These are phyloP conservation scores for Toxotes lorentzi DNA, from an alignment of 2,797 vertebrate species.

Conservation along the genomic window DNA sequence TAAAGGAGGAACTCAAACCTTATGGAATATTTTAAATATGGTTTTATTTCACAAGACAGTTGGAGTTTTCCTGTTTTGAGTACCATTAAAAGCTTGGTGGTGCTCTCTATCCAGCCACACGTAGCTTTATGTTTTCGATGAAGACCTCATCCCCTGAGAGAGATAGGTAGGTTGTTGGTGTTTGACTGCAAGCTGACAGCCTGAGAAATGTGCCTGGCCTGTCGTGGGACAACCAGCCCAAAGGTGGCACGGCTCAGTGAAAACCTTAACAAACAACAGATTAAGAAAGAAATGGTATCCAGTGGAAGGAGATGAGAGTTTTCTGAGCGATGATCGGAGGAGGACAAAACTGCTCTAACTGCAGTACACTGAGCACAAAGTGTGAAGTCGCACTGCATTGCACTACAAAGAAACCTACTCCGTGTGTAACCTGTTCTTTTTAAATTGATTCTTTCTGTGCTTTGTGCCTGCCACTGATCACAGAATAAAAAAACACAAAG, in stretches of 20 bases:
- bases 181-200: conserved; percentile 54
- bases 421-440: not conserved
- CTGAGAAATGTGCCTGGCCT: conserved; percentile 49
- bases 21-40: not conserved
- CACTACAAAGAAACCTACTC: not conserved
- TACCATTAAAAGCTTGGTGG: not conserved
- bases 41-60: conserved; percentile 14
- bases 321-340: conserved; percentile 40
- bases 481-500: not conserved
- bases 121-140: conserved; percentile 26
- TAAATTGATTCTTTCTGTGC: conserved; percentile 1
- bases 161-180: conserved; percentile 12
- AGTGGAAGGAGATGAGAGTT: conserved; percentile 47
- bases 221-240: conserved; percentile 27
- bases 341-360: conserved; percentile 40
- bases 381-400: conserved; percentile 4
- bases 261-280: conserved; percentile 56
- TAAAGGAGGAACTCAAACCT: not conserved
- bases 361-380: conserved; percentile 10
- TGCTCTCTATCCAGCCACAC: not conserved
- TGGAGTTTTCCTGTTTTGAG: not conserved
- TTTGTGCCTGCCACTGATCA: not conserved
- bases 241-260: conserved; percentile 50
- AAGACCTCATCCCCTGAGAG: conserved; percentile 31
- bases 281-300: conserved; percentile 39